phyloP scores from a whole-genome alignment of 2,888 invertebrate species.

The Hirtodrosophila alboralis region DNA sequence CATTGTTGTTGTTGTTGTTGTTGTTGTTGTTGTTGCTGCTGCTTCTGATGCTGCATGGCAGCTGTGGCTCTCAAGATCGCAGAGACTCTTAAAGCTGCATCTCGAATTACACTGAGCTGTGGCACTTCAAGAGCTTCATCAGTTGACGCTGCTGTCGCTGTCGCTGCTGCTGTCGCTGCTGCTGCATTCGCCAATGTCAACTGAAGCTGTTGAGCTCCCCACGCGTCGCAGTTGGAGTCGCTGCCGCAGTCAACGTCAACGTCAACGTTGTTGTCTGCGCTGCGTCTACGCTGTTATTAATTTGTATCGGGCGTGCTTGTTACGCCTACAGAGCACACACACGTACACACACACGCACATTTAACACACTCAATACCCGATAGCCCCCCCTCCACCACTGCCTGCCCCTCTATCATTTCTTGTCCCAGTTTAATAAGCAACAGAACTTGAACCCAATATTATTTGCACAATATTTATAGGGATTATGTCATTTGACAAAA shows the following conservation, averaged over 20 bases:
- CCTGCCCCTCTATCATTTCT: not conserved
- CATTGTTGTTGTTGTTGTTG: slow-evolving; percentile 20
- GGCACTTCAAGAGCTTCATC: slow-evolving; percentile 49
- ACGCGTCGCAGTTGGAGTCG: slow-evolving; percentile 19
- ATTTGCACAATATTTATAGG: slow-evolving; percentile 61
- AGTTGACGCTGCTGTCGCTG: slow-evolving; percentile 9
- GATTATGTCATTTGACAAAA: slow-evolving; percentile 67
- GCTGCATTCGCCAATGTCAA: slow-evolving; percentile 41
- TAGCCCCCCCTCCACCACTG: not conserved
- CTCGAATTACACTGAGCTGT: slow-evolving; percentile 41
- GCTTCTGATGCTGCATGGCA: slow-evolving; percentile 30
- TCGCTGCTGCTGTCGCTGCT: not conserved
- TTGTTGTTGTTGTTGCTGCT: slow-evolving; percentile 8
- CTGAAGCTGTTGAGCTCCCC: slow-evolving; percentile 31
- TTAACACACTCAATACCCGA: not conserved
- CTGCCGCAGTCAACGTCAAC: not conserved
- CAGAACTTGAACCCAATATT: slow-evolving; percentile 46
- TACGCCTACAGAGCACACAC: slow-evolving; percentile 46
- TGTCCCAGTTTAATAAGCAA: slow-evolving; percentile 25
- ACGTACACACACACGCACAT: slow-evolving; percentile 7
- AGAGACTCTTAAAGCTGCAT: slow-evolving; percentile 39
- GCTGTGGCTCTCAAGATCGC: slow-evolving; percentile 45
- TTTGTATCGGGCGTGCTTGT: slow-evolving; percentile 59
- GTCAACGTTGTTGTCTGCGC: slow-evolving; percentile 41
- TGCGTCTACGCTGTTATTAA: slow-evolving; percentile 65